A percentile compares a stretch with the other conserved stretches of the same genome.
Evolutionary conservation across 2,113 vertebrate genomes (phyloP).

Genomic region (Crotalus helleri): DNA sequence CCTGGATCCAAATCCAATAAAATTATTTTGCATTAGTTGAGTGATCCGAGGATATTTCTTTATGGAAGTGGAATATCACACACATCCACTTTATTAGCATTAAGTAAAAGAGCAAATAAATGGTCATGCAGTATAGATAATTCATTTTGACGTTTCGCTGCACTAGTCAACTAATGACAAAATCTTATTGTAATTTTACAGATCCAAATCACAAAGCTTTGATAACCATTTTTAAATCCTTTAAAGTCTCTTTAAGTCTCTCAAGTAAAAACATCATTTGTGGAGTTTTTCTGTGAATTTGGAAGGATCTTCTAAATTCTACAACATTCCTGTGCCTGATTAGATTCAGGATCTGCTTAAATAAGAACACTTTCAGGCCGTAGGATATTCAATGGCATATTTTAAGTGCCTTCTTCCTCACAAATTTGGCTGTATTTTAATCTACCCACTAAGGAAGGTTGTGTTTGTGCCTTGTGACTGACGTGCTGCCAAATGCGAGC

Average conservation of each 20-base stretch:
- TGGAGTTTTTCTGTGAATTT: accelerated
- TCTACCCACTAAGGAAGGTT: background rate
- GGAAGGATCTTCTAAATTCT: background rate
- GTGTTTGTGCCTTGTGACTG: constrained; percentile 42
- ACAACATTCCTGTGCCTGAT: accelerated
- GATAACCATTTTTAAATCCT: background rate
- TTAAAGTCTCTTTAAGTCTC: background rate
- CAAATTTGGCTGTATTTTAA: background rate
- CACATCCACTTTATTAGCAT: background rate
- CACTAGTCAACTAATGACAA: background rate
- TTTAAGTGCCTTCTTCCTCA: background rate
- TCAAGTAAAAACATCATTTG: background rate
- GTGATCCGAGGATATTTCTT: background rate
- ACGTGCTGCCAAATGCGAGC: constrained; percentile 58
- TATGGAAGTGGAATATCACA: background rate
- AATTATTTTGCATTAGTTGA: background rate
- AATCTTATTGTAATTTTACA: background rate
- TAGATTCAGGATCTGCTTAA: background rate
- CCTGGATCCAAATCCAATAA: background rate
- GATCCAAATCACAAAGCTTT: background rate
- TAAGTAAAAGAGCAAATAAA: background rate
- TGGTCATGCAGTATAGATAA: background rate
- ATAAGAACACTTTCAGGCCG: background rate
- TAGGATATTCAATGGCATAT: accelerated
- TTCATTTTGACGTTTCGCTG: background rate